Evolutionary conservation across 2,888 invertebrate genomes (phyloP), one percentile per base, ranked within the genome.

Genomic region (Chaitophorus viminalis): DNA sequence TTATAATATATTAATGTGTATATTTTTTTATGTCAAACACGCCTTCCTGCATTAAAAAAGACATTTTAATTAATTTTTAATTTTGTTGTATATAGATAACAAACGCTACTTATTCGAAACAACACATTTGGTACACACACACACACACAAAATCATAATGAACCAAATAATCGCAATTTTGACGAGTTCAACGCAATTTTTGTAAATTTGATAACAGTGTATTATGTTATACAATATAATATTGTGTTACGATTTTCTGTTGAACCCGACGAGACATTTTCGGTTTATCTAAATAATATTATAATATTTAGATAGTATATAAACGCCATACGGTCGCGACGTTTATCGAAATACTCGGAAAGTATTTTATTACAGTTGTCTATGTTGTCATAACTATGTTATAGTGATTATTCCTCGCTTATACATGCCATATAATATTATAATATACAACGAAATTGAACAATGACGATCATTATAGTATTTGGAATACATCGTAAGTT

Each of bases 81-180:
- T n/a, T n/a, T n/a, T n/a, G n/a, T n/a, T n/a, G n/a, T n/a, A n/a
- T 36, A 52, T 77, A 68, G 68, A 85, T 77, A 68, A 77, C 68
- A 77, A 85, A 77, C 46, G 33, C 68, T 25, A 52, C 46, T 85
- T 85, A 33, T 68, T 33, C 33, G 18, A 68, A 75, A 31, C 76
- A 65, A 76, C 84, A 52, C 68, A 18, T 77, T 77, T 52, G 46
- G 46, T 85, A 17, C 31, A 83, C 70, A 4, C 9, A 65, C 54
- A n/a, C 17, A 78, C 4, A n/a, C 21, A 60, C 54, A 25, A 14
- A 36, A 3, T 2, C 3, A 29, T 36, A 79, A 79, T 52, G 65
- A 79, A 21, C 29, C 68, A 29, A 29, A 70, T 70, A 31, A 29
- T 70, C 17, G 70, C 70, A 31, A 70, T 29, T 70, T 70, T 70